Percentiles rank a stretch among this genome's conserved stretches.
Conservation (phyloP, 2,113 vertebrate genomes). For the Gadus chalcogrammus region DNA sequence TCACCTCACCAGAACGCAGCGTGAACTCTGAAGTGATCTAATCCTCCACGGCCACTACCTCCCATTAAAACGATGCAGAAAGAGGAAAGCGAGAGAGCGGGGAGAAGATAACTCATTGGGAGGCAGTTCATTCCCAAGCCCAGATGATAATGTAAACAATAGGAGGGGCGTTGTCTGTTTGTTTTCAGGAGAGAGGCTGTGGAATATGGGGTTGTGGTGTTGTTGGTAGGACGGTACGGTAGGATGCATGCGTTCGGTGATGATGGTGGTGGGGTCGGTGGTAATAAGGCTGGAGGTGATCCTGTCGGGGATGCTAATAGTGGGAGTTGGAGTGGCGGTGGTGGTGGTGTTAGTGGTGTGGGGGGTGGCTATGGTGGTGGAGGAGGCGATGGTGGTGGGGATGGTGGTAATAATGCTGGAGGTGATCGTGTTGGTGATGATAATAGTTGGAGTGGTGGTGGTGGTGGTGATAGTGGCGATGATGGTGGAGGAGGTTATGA, state of each 20-base stretch:
- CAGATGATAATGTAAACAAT: constrained; percentile 48
- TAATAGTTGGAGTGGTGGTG: too few relatives aligned
- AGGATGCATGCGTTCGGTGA: too few relatives aligned
- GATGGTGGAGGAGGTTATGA: neutral
- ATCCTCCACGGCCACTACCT: neutral
- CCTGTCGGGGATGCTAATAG: too few relatives aligned
- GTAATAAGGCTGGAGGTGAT: too few relatives aligned
- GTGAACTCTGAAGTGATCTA: neutral
- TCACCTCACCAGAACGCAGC: too few relatives aligned
- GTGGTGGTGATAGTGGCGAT: neutral
- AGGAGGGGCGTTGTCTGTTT: neutral
- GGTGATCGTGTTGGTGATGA: neutral
- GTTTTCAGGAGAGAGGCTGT: constrained; percentile 18
- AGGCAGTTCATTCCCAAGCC: neutral
- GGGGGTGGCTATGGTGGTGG: too few relatives aligned
- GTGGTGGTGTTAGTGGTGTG: neutral
- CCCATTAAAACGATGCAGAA: constrained; percentile 7
- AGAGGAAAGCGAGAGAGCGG: constrained; percentile 5
- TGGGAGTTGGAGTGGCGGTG: neutral
- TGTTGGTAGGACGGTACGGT: neutral
- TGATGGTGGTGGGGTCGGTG: too few relatives aligned
- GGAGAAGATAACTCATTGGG: neutral
- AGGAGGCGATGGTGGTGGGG: neutral
- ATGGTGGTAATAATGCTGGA: neutral
- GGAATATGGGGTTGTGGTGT: neutral